Percentiles rank a stretch among this genome's conserved stretches.
Evolutionary conservation across 2,797 vertebrate genomes (phyloP).

Genomic region (Tokudaia tokunoshimensis): DNA sequence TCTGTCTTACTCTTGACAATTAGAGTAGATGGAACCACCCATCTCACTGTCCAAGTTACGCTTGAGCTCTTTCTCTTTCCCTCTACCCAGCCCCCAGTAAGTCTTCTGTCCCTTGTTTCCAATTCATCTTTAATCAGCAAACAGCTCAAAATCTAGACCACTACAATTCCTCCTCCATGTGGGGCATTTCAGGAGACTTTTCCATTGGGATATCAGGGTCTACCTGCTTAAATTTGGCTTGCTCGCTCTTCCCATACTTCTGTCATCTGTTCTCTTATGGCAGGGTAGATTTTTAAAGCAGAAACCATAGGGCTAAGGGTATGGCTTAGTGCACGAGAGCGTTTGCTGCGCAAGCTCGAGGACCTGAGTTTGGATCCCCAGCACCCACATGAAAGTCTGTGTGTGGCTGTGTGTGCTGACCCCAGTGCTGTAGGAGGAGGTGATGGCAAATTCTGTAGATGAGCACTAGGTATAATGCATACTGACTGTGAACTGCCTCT

Average conservation of each 20-base stretch:
- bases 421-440: neutral
- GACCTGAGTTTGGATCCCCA: neutral
- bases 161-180: neutral
- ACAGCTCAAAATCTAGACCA: neutral
- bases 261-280: neutral
- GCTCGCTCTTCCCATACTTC: neutral
- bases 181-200: neutral
- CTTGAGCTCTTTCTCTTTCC: neutral
- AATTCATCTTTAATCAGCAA: neutral
- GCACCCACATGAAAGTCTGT: neutral
- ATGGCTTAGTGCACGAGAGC: neutral
- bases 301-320: too few relatives aligned
- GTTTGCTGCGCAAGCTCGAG: neutral
- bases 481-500: neutral
- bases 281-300: neutral
- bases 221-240: neutral
- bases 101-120: neutral
- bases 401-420: neutral
- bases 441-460: neutral
- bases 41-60: neutral
- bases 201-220: neutral
- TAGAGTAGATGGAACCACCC: neutral
- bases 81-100: neutral
- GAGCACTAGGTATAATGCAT: neutral
- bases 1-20: neutral